These are phyloP conservation scores for Darevskia nairensis DNA, from an alignment of 2,797 vertebrate species.

Conservation along the genomic window DNA sequence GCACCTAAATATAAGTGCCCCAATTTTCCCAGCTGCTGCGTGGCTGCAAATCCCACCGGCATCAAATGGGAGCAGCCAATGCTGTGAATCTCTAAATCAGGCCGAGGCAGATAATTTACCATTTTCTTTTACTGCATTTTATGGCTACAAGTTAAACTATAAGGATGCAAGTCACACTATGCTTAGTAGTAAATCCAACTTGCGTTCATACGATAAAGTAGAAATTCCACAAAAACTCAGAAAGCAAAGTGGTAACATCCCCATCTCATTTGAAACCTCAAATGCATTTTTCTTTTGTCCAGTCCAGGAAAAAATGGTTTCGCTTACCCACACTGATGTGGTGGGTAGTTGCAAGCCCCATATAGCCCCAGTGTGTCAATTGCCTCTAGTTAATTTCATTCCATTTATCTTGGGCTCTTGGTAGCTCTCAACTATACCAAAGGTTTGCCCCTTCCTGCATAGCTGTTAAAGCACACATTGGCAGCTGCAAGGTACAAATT, in stretches of 20 bases:
- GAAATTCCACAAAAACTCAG: too few species aligned
- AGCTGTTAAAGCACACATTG: neutral
- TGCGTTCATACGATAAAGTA: neutral
- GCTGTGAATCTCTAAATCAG: constrained; percentile 42
- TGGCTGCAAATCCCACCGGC: constrained; percentile 43
- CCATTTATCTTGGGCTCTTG: neutral
- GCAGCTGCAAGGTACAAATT: too few species aligned
- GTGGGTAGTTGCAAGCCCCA: neutral
- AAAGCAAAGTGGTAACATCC: neutral
- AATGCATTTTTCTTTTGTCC: neutral
- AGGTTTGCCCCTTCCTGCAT: neutral
- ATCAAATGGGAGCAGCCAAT: constrained; percentile 19
- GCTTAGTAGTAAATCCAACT: neutral
- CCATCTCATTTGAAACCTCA: neutral
- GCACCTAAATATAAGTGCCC: constrained; percentile 14
- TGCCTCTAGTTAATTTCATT: neutral
- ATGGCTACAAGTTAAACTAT: neutral
- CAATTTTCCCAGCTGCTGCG: constrained; percentile 40
- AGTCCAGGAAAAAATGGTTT: neutral
- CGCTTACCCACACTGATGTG: neutral
- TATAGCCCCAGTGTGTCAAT: too few species aligned
- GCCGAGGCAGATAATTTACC: constrained; percentile 45
- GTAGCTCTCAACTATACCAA: neutral
- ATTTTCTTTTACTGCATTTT: constrained; percentile 35
- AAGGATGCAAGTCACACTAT: neutral